These are phyloP conservation scores for Pentalonia nigronervosa DNA, from an alignment of 1,140 invertebrate genomes.

Conservation along the genomic window DNA sequence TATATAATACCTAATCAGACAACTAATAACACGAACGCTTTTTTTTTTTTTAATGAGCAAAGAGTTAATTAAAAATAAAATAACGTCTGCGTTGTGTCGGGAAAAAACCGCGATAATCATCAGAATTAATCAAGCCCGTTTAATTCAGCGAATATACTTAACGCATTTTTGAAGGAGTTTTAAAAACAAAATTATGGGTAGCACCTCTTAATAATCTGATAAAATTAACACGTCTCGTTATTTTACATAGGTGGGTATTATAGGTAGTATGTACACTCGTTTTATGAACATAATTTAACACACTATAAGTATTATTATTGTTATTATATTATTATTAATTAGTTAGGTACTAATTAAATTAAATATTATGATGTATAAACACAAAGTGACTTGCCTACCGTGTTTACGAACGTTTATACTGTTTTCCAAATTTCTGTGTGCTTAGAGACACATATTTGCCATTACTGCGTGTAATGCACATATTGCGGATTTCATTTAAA, in stretches of 20 bases:
- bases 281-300: not conserved
- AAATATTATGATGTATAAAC: not conserved
- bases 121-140: slow-evolving; percentile 12
- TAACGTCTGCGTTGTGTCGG: not conserved
- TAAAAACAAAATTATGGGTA: not conserved
- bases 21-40: not conserved
- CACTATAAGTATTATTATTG: not conserved
- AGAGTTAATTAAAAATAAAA: not conserved
- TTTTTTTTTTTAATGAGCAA: slow-evolving; percentile 15
- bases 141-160: not conserved
- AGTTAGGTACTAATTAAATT: not conserved
- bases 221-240: not conserved
- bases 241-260: not conserved
- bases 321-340: not conserved
- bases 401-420: not conserved
- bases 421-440: not conserved
- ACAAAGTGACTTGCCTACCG: not conserved
- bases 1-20: not conserved
- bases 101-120: not conserved
- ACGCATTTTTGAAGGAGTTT: not conserved
- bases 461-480: not conserved
- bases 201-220: not conserved
- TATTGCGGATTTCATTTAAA: not conserved
- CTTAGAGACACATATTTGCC: not conserved
- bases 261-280: not conserved